Evolutionary conservation across 2,797 vertebrate genomes (phyloP), one percentile per base, ranked within the genome.

Genomic region (Enteromius afrohamiltoni): DNA sequence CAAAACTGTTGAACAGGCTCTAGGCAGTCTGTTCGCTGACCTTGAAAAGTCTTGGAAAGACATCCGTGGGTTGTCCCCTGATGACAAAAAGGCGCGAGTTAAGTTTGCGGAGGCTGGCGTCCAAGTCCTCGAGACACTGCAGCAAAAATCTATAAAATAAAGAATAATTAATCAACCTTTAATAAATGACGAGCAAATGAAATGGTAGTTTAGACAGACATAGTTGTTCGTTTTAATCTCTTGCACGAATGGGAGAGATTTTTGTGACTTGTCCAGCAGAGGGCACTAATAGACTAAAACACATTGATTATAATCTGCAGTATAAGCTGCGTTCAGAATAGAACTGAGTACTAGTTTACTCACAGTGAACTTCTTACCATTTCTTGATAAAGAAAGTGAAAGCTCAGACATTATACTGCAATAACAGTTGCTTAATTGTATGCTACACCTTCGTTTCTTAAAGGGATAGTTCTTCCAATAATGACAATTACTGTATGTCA

Each of bases 11-110:
- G 29, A n/a, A 4, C 34, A 16, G 19, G 45, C 29, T 64, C 13
- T 49, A 26, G 19, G 19, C 13, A 6, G 49, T 64, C 26, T 47
- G 37, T 53, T 76, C 3, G 6, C 8, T 85, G 29, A 97, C 98
- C 96, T 98, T 98, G 89, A 98, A 98, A 73, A 98, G 95, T 37
- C 97, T 95, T 80, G 98, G 97, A 91, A 99, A 98, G 88, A 99
- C 97, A 90, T 99, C 97, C 87, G 98, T 97, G 40, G 97, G 98
- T 85, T 99, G 98, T 79, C 97, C 98, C 90, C 97, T 95, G 90
- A 99, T 97, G 83, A 99, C 97, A 92, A 97, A 99, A 79, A 99
- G 89, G 70, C 97, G 96, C 53, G 97, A 98, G 91, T 98, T 98
- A 86, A 98, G 93, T 91, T 99, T 98, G 82, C 96, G 94, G 75